Evolutionary conservation across 2,113 vertebrate species (phyloP).

Genomic region (Ancistrus triradiatus): DNA sequence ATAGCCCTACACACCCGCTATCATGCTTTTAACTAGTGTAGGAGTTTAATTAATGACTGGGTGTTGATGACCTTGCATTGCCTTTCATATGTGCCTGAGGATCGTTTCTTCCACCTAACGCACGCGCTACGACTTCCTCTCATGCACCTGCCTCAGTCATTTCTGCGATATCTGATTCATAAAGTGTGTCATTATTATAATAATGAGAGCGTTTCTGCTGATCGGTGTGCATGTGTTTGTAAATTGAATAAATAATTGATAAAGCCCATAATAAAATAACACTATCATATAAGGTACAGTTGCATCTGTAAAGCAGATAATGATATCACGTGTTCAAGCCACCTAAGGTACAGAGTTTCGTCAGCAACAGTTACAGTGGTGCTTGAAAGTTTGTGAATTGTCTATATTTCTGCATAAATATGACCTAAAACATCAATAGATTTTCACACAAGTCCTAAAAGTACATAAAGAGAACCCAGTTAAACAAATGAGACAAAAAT

Average conservation of each 20-base stretch:
- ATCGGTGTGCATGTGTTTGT: conserved; percentile 11
- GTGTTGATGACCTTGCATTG: conserved; percentile 27
- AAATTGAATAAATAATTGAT: conserved; percentile 10
- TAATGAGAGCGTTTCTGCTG: conserved; percentile 47
- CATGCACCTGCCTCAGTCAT: conserved; percentile 71
- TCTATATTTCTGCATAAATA: too few species aligned
- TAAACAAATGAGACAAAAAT: too few species aligned
- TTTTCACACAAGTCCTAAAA: too few species aligned
- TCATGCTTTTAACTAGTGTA: conserved; percentile 3
- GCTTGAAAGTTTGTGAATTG: too few species aligned
- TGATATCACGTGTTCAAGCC: conserved; percentile 37
- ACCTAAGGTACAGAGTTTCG: too few species aligned
- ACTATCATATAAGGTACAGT: conserved; percentile 8
- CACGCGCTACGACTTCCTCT: conserved; percentile 49
- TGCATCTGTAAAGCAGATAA: conserved; percentile 34
- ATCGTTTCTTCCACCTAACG: conserved; percentile 32
- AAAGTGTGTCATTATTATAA: conserved; percentile 44
- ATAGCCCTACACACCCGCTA: conserved; percentile 19
- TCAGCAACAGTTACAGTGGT: too few species aligned
- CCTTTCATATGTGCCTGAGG: background rate
- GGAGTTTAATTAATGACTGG: conserved; percentile 34
- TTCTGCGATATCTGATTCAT: conserved; percentile 50
- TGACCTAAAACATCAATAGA: too few species aligned
- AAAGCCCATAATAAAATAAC: too few species aligned
- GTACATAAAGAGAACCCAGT: too few species aligned